These are phyloP conservation scores for Cyprinus carpio DNA, from an alignment of 2,113 vertebrate genomes.

Conservation along the genomic window DNA sequence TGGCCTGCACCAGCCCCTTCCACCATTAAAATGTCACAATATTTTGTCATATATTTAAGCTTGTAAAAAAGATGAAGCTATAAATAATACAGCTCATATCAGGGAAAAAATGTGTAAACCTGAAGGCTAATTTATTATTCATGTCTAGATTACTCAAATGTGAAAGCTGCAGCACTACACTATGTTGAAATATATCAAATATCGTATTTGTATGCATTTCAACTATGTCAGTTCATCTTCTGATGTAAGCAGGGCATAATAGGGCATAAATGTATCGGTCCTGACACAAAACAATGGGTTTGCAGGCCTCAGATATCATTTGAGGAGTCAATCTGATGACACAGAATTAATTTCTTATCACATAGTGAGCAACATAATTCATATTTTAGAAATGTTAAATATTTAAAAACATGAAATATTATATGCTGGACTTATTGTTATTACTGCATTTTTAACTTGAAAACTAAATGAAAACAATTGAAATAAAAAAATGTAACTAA, in stretches of 20 bases:
- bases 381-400: too few species aligned
- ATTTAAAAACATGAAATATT: too few species aligned
- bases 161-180: conserved; percentile 42
- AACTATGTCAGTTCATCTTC: conserved; percentile 23
- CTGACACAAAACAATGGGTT: not conserved
- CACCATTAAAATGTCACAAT: conserved; percentile 70
- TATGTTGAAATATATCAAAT: conserved; percentile 52
- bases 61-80: conserved; percentile 68
- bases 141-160: conserved; percentile 72
- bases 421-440: too few species aligned
- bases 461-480: not conserved
- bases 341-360: not conserved
- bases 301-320: not conserved
- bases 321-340: not conserved
- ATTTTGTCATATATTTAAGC: conserved; percentile 70
- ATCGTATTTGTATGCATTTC: conserved; percentile 44
- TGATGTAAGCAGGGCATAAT: conserved; percentile 1
- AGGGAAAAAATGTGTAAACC: conserved; percentile 68
- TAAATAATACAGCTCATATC: conserved; percentile 66
- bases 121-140: conserved; percentile 73
- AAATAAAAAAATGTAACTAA: not conserved
- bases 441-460: too few species aligned
- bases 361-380: too few species aligned
- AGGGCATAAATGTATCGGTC: not conserved
- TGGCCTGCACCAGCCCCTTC: conserved; percentile 60